Conservation (phyloP, 2,888 invertebrate species). For the Anthophora plumipes region DNA sequence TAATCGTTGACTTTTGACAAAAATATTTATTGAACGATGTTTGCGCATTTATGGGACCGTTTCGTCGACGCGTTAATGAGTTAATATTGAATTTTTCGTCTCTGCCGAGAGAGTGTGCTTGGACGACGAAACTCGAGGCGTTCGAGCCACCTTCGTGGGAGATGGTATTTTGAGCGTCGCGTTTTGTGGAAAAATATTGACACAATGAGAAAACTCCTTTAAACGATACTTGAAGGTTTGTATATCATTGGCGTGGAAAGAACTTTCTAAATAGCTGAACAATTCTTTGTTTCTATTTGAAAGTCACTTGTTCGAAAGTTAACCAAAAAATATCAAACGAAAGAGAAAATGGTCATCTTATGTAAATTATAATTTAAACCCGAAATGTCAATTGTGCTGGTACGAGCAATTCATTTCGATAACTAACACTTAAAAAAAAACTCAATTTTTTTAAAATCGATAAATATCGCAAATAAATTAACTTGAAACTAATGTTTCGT, state of each 20-base stretch:
- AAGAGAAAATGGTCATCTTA: too few species aligned
- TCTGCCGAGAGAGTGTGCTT: slow-evolving; percentile 21
- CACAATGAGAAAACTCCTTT: not conserved
- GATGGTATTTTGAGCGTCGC: not conserved
- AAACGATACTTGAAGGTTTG: not conserved
- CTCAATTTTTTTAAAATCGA: too few species aligned
- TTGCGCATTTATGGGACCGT: slow-evolving; percentile 33
- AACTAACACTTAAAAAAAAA: too few species aligned
- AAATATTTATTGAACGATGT: slow-evolving; percentile 40
- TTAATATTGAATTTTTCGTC: slow-evolving; percentile 51
- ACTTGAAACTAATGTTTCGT: too few species aligned
- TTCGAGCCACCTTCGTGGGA: not conserved
- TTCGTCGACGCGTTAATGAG: slow-evolving; percentile 40
- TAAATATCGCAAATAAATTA: too few species aligned
- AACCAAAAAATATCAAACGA: too few species aligned
- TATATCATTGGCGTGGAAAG: not conserved
- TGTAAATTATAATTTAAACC: too few species aligned
- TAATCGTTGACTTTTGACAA: slow-evolving; percentile 30
- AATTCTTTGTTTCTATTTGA: too few species aligned
- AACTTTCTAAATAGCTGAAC: too few species aligned
- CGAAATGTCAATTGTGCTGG: too few species aligned
- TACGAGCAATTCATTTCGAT: too few species aligned
- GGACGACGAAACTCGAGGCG: not conserved
- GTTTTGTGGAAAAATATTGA: slow-evolving; percentile 3
- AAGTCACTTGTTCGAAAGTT: too few species aligned